phyloP scores from a whole-genome alignment of 2,113 vertebrate species.

The Burhinus oedicnemus region DNA sequence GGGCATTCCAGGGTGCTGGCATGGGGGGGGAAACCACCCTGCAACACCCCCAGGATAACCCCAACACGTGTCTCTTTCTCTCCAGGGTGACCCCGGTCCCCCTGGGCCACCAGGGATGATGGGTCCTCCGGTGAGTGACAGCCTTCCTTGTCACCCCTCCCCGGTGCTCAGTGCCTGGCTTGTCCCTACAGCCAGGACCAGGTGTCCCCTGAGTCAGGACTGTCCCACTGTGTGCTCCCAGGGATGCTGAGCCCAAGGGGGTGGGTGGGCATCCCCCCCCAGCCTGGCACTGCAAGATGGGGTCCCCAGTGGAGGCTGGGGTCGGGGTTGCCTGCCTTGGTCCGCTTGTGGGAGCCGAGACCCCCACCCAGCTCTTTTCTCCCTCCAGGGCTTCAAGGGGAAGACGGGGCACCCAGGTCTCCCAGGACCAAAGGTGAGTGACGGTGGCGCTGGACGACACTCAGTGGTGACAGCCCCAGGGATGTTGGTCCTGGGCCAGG shows the following conservation, averaged over 20 bases:
- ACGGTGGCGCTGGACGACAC: neutral
- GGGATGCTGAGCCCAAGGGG: neutral
- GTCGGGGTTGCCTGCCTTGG: rapidly evolving
- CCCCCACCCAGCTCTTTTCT: neutral
- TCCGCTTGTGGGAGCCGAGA: rapidly evolving
- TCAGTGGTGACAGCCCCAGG: rapidly evolving
- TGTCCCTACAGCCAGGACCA: rapidly evolving
- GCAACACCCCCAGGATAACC: neutral
- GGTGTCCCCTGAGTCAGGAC: neutral
- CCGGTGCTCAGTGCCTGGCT: rapidly evolving
- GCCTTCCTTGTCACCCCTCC: neutral
- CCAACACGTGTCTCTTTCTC: neutral
- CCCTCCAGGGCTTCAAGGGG: conserved; percentile 84
- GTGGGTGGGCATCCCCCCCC: neutral
- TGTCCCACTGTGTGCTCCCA: rapidly evolving
- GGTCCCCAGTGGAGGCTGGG: rapidly evolving
- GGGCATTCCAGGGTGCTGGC: rapidly evolving
- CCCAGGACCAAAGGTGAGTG: conserved; percentile 79
- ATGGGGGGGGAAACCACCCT: neutral
- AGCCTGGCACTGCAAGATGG: rapidly evolving
- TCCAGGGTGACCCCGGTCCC: conserved; percentile 86
- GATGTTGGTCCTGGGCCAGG: rapidly evolving
- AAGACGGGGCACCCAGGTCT: conserved; percentile 83
- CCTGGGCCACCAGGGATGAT: conserved; percentile 85
- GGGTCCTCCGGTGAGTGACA: conserved; percentile 86